A percentile compares a stretch with the other conserved stretches of the same genome.
Evolutionary conservation across 2,888 invertebrate genomes (phyloP).

Genomic region (Nudaria mundana): DNA sequence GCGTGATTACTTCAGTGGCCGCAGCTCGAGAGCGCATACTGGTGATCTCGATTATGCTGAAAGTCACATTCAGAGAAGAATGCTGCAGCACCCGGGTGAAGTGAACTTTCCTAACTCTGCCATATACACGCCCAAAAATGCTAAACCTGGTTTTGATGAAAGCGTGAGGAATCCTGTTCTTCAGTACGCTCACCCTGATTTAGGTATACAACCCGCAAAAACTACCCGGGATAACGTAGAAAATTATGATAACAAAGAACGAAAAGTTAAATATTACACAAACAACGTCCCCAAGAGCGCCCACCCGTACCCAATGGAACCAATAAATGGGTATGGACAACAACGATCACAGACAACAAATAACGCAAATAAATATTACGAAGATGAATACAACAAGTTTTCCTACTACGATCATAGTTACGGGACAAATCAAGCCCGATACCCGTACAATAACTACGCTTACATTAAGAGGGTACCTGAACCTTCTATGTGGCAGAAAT

Average conservation of each 20-base stretch:
- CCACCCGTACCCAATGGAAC: slow-evolving; percentile 80
- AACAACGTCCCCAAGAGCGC: slow-evolving; percentile 78
- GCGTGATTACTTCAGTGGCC: slow-evolving; percentile 81
- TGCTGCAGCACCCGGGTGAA: slow-evolving; percentile 85
- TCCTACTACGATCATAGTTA: slow-evolving; percentile 80
- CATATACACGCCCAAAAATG: slow-evolving; percentile 83
- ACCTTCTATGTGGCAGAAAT: slow-evolving; percentile 87
- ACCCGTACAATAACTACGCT: slow-evolving; percentile 83
- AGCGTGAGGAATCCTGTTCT: slow-evolving; percentile 87
- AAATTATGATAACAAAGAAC: slow-evolving; percentile 51
- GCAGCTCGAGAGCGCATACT: slow-evolving; percentile 72
- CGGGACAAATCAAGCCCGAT: slow-evolving; percentile 54
- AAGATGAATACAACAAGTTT: slow-evolving; percentile 76
- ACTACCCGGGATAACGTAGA: slow-evolving; percentile 68
- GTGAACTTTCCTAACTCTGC: slow-evolving; percentile 84
- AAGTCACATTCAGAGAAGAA: slow-evolving; percentile 85
- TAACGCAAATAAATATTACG: slow-evolving; percentile 69
- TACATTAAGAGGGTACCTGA: slow-evolving; percentile 80
- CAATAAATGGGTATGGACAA: slow-evolving; percentile 64
- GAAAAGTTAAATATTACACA: slow-evolving; percentile 74
- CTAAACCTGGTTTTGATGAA: slow-evolving; percentile 84
- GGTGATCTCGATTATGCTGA: slow-evolving; percentile 71
- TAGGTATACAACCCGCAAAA: slow-evolving; percentile 89
- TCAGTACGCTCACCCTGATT: slow-evolving; percentile 90
- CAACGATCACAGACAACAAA: slow-evolving; percentile 69